Evolutionary conservation across 2,113 vertebrate genomes (phyloP), one percentile per base, ranked within the genome.

Genomic region (Gobio gobio): DNA sequence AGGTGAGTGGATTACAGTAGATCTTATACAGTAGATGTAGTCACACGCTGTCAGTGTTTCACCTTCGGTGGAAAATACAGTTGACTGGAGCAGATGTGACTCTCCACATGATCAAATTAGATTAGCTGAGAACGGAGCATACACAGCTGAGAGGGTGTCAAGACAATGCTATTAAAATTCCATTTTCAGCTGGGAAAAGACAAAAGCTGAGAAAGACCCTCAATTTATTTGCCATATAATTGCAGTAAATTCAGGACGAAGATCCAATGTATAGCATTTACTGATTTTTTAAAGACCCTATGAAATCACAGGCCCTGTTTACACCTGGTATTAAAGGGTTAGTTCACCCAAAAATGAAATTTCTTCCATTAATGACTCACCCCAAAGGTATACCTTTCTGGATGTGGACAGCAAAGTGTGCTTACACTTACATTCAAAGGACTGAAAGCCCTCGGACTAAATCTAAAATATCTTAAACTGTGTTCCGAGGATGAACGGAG

Each of bases 1-100:
- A 97, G 98, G 98, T 99, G 85, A 75, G 96, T 95, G 76, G 10
- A 45, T 24, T 36, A 26, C 22, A 9, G 43, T n/a, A 43, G 18
- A n/a, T n/a, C 33, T 36, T 10, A 36, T 22, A 56, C 54, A 56
- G 54, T 20, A 40, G 33, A 36, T 20, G 16, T 18, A 22, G 33
- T 68, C 64, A 68, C 29, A 68, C 7, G 3, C 3, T 40, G 33
- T 40, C 66, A 5, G 18, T 40, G 16, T 40, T 33, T 70, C 66
- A 12, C 9, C 66, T 22, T 22, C 18, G 40, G 70, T 74, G 72
- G n/a, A 74, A 74, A 74, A 49, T 14, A 43, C 68, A 72, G 10
- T 72, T 72, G 40, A 43, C 10, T n/a, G 68, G 20, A 72, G 68
- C 68, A 72, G 68, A 70, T 70, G 66, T 70, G 66, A 43, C 68